Evolutionary conservation across 1,140 invertebrate genomes (phyloP), one percentile per base, ranked within the genome.

Genomic region (Macrocentrus cingulum): DNA sequence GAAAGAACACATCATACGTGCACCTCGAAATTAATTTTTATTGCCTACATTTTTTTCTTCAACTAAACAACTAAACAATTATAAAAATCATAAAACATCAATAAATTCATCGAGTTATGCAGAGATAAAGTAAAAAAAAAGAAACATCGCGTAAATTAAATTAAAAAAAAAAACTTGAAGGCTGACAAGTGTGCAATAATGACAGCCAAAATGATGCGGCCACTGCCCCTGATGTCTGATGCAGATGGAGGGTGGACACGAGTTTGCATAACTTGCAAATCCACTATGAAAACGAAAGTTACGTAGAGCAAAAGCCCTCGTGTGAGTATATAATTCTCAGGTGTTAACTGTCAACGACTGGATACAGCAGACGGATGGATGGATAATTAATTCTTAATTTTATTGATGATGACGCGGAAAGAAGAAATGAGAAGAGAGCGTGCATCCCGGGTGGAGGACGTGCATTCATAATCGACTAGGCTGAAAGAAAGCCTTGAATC

Each of bases 281-380:
- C 45, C 32, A 37, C 51, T 42, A 20, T 45, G 51, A 60, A 44
- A 60, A 60, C 51, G 58, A 60, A 60, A 60, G 58, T 60, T 60
- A 54, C 50, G 9, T 9, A 36, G 46, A 46, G 51, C 44, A 60
- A 60, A n/a, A 52, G 19, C 42, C 29, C 53, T 45, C 23, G 29
- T 32, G 22, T 19, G 22, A 5, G 13, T 5, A 32, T 32, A 49
- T 49, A 39, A 49, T 48, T 36, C 22, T 46, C 29, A 48, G 37
- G 18, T 42, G 20, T 42, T 13, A 48, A 22, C 45, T 13, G n/a
- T n/a, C 15, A 18, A 19, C 19, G 42, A 19, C 42, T 8, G 9
- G 4, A 48, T 48, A 48, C 13, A 36, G 15, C 37, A 44, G 37
- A 58, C 48, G 20, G 45, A 51, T 51, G 32, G 22, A 42, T 13